Base-by-base conservation (phyloP, 2,113 vertebrate species). In the Actinemys pallida region DNA sequence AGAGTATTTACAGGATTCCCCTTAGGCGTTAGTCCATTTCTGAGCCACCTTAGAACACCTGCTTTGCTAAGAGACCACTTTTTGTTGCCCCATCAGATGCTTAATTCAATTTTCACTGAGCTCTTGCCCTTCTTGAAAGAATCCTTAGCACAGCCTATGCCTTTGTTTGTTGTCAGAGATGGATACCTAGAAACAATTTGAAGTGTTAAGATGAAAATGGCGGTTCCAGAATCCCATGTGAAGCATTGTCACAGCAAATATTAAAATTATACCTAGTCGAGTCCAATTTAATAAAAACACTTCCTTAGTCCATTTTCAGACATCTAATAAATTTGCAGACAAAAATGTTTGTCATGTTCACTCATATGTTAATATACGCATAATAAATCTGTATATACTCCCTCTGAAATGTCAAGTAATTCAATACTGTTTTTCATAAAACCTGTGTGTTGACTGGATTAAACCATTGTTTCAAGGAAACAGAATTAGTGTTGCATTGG, bases 391-490 rank as follows among this genome's bases (percentile, higher is more conserved):
- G 35, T 78, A 4, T 79, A 94, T 90, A 19, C 57, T 83, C 1
- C 39, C 4, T 90, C 82, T 91, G 22, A 62, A 42, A 16, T 4
- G 49, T 76, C 17, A 90, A 95, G 22, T 22, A 45, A 10, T 16
- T 76, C 25, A 76, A 56, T 87, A 87, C 52, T 86, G 14, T 0
- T 90, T 95, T 88, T 86, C 86, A 56, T 7, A 80, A 93, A 85
- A 7, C 84, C 75, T 78, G 69, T 19, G 62, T 62, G 59, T 35
- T 69, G 35, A n/a, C 62, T 69, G 13, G 6, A 16, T 69, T 69
- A 69, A n/a, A 16, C 62, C 31, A 19, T 35, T 69, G 12, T n/a
- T 69, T n/a, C 62, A 69, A 69, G 13, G 62, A n/a, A 69, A 69
- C 31, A 17, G 14, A 65, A 17, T 65, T 65, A 69, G 62, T 65